Conservation (phyloP, 2,888 invertebrate genomes). For the Spisula solida region DNA sequence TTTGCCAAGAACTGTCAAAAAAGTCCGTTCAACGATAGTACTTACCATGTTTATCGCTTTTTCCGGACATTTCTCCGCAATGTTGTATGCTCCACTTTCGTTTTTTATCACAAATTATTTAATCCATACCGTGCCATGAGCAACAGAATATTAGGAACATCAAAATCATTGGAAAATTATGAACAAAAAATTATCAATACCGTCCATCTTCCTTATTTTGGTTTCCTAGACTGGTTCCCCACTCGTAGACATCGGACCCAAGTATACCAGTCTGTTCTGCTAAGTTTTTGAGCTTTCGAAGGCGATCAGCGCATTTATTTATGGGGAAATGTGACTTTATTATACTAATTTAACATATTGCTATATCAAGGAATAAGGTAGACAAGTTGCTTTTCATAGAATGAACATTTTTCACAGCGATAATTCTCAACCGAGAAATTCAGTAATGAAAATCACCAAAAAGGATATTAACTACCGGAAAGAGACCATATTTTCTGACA, state of each 20-base stretch:
- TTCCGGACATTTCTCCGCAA: conserved; percentile 62
- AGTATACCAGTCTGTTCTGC: neutral
- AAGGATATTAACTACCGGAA: conserved; percentile 9
- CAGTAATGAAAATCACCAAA: neutral
- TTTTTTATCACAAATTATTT: neutral
- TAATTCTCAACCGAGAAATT: neutral
- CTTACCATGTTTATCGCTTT: conserved; percentile 68
- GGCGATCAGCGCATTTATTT: neutral
- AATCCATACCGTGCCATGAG: neutral
- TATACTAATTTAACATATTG: neutral
- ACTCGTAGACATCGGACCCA: neutral
- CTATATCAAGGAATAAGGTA: neutral
- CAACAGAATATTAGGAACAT: neutral
- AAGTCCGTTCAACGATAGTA: conserved; percentile 7
- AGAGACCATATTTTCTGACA: neutral
- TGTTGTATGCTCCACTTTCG: neutral
- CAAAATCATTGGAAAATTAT: conserved; percentile 37
- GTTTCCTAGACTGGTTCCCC: conserved; percentile 55
- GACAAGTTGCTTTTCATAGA: neutral
- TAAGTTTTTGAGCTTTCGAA: neutral
- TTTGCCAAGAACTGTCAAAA: conserved; percentile 50
- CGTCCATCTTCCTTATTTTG: conserved; percentile 69
- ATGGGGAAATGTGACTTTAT: neutral
- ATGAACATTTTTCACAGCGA: neutral
- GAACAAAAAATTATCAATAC: conserved; percentile 36